phyloP scores from a whole-genome alignment of 1,140 invertebrate species.

The Sarcophaga bullata region DNA sequence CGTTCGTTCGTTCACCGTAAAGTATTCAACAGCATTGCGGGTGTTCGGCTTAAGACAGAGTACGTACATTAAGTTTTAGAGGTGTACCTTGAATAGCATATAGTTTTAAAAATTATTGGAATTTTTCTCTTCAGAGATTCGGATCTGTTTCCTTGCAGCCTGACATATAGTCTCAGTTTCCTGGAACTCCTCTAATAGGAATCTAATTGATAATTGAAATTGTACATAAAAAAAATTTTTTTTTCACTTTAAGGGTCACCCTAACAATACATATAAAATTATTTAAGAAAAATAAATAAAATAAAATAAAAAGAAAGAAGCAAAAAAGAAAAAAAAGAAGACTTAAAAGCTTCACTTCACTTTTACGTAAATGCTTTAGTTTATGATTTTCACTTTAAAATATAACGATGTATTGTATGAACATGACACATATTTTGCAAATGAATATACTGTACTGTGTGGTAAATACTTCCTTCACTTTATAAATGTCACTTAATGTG shows the following conservation, averaged over 20 bases:
- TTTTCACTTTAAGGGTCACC: neutral
- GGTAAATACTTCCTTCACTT: constrained; percentile 24
- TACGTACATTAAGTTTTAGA: neutral
- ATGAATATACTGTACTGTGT: neutral
- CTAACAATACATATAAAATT: neutral
- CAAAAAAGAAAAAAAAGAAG: too few relatives aligned
- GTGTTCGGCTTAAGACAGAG: too few relatives aligned
- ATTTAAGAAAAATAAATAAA: neutral
- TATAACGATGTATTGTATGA: neutral
- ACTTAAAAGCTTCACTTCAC: constrained; percentile 2
- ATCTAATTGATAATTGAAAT: too few relatives aligned
- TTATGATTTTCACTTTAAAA: neutral
- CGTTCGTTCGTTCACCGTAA: neutral
- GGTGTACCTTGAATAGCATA: neutral
- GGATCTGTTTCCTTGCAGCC: too few relatives aligned
- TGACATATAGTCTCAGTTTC: too few relatives aligned
- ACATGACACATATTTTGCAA: constrained; percentile 17
- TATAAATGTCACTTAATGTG: constrained; percentile 24
- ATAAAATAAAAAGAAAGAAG: too few relatives aligned
- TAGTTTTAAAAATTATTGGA: neutral
- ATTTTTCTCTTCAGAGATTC: neutral
- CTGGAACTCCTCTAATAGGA: too few relatives aligned
- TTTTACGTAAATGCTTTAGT: neutral
- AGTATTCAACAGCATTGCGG: neutral
- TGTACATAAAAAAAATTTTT: neutral